Evolutionary conservation across 1,140 invertebrate species (phyloP), one percentile per base, ranked within the genome.

Genomic region (Cydia splendana): DNA sequence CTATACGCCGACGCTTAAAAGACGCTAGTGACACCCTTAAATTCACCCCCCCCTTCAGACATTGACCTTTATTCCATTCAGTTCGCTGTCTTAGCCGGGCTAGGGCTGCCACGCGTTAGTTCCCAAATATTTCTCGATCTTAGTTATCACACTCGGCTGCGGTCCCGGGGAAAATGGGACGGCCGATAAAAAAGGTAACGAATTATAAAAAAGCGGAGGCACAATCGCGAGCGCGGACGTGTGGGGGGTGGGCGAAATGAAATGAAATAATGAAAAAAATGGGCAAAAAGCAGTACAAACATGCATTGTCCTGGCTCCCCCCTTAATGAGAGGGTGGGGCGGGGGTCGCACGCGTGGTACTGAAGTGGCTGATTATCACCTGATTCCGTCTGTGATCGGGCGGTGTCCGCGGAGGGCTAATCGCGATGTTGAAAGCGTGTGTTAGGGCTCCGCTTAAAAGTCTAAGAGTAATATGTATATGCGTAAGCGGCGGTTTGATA

Each of bases 201-300:
- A 92, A 93, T 93, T 93, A 93, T 93, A 93, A 93, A 93, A 93
- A 93, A 93, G 84, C 87, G 89, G 86, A 86, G 88, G 88, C 87
- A 84, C 91, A 93, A 92, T 92, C 90, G 89, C 88, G 87, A 87
- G 87, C 88, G 90, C 88, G 90, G 89, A 91, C 86, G 89, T 88
- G 88, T 89, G 91, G 89, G 88, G 79, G 90, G 90, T 83, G 91
- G 91, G 91, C 84, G 91, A 93, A 92, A 93, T 93, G 91, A 91
- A 93, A 93, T 93, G 91, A 93, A 93, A 93, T 91, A 93, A 93
- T 93, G 91, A 93, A 93, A 91, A 92, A 93, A 93, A 93, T 91
- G 90, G 88, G 86, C 89, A 91, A 93, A 93, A 93, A 93, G 88
- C 90, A 93, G 88, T 85, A 91, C 91, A 93, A 93, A 91, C 91